Evolutionary conservation across 1,140 invertebrate genomes (phyloP).

Genomic region (Aphelenchoides avenae): DNA sequence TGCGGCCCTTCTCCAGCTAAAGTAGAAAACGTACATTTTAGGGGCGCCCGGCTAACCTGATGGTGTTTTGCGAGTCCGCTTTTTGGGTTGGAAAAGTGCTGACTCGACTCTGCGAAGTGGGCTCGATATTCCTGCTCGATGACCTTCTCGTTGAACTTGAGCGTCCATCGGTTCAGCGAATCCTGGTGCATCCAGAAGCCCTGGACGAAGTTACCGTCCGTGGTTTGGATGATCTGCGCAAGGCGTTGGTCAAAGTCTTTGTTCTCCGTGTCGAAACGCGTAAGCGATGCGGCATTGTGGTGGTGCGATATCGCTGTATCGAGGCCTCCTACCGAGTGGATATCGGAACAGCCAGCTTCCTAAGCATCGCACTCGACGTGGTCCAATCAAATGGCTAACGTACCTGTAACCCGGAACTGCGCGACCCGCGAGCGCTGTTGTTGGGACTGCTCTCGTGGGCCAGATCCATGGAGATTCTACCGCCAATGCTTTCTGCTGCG

Average conservation of each 20-base stretch:
- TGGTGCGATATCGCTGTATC: constrained; percentile 58
- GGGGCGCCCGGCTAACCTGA: constrained; percentile 10
- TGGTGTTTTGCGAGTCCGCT: constrained; percentile 36
- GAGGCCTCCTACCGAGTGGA: constrained; percentile 47
- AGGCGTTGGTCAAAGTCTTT: constrained; percentile 56
- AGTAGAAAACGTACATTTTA: constrained; percentile 2
- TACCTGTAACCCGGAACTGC: constrained; percentile 49
- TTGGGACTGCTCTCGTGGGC: constrained; percentile 48
- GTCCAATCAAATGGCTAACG: neutral
- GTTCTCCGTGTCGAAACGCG: constrained; percentile 57
- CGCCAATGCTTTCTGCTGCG: constrained; percentile 42
- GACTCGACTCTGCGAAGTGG: constrained; percentile 70
- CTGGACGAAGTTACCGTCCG: constrained; percentile 45
- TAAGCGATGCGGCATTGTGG: constrained; percentile 58
- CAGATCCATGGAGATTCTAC: constrained; percentile 49
- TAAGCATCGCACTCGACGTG: neutral
- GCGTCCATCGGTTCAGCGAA: constrained; percentile 73
- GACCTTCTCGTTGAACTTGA: constrained; percentile 74
- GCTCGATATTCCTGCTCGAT: constrained; percentile 80
- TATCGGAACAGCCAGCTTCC: constrained; percentile 51
- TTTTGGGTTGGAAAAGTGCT: constrained; percentile 15
- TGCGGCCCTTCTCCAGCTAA: constrained; percentile 17
- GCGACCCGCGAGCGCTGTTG: constrained; percentile 45
- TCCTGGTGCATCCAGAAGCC: constrained; percentile 80
- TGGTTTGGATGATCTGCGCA: constrained; percentile 47